These are phyloP conservation scores for Drosophila ercepeae DNA, from an alignment of 1,140 invertebrate genomes.

Conservation along the genomic window DNA sequence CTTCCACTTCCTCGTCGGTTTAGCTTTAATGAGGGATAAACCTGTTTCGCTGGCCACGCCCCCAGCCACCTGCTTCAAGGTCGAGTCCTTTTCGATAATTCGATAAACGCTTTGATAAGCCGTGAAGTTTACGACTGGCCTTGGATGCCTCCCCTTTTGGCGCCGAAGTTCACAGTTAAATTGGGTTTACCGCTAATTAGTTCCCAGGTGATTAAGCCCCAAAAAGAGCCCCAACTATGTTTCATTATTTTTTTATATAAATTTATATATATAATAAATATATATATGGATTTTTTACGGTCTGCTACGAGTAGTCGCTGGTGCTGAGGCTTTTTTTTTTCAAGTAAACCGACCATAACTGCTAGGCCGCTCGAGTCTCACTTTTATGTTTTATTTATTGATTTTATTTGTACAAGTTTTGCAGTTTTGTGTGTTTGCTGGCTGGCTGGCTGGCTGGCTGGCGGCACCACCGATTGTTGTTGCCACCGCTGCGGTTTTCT, in stretches of 20 bases:
- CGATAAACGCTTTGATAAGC: constrained; percentile 46
- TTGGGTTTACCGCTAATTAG: constrained; percentile 72
- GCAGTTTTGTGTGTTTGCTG: constrained; percentile 2
- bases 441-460: constrained; percentile 4
- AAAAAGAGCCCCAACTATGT: constrained; percentile 7
- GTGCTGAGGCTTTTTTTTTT: constrained; percentile 44
- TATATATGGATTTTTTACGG: not conserved
- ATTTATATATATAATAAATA: too few relatives aligned
- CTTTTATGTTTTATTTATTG: constrained; percentile 80
- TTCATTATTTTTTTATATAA: not conserved
- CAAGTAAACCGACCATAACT: constrained; percentile 45
- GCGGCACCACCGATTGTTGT: too few relatives aligned
- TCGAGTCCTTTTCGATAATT: constrained; percentile 47
- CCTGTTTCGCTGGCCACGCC: constrained; percentile 5
- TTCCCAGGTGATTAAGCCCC: constrained; percentile 7
- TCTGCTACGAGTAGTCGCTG: too few relatives aligned
- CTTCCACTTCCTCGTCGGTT: not conserved
- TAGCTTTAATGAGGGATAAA: constrained; percentile 11
- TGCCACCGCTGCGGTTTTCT: constrained; percentile 57
- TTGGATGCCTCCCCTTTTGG: constrained; percentile 14
- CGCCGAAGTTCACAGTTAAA: constrained; percentile 70
- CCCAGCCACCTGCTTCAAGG: constrained; percentile 3
- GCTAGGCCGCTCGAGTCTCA: constrained; percentile 44
- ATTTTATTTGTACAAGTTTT: constrained; percentile 65
- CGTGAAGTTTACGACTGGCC: constrained; percentile 42